Conservation (phyloP, 1,140 invertebrate species). For the Idris sp. region DNA sequence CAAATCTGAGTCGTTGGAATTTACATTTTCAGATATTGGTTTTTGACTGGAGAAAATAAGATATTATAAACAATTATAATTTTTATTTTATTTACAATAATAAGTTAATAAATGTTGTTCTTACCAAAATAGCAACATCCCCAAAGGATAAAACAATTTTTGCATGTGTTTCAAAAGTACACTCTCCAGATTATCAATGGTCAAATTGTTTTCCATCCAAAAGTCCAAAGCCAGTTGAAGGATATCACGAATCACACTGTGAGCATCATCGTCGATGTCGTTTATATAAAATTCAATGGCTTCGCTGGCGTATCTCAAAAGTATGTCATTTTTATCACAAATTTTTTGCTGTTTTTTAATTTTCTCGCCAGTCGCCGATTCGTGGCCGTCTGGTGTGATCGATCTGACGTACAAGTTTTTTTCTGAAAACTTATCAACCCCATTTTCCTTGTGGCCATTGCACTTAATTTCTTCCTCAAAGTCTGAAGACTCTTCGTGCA, state of each 20-base stretch:
- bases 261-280: constrained; percentile 73
- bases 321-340: constrained; percentile 1
- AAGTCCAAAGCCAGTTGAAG: constrained; percentile 74
- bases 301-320: constrained; percentile 64
- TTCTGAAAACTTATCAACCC: constrained; percentile 14
- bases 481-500: constrained; percentile 49
- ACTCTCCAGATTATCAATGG: constrained; percentile 75
- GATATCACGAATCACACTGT: constrained; percentile 70
- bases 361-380: constrained; percentile 28
- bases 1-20: constrained; percentile 62
- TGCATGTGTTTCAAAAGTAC: constrained; percentile 74
- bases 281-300: constrained; percentile 76
- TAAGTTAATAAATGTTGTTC: too few species aligned
- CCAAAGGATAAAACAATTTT: constrained; percentile 76
- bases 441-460: constrained; percentile 34
- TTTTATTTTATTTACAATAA: too few species aligned
- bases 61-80: too few species aligned
- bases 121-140: constrained; percentile 76
- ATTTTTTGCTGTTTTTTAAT: constrained; percentile 1
- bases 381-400: constrained; percentile 48
- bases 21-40: constrained; percentile 48
- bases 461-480: constrained; percentile 22
- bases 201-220: constrained; percentile 76
- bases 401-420: constrained; percentile 52
- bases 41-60: constrained; percentile 53